These are phyloP conservation scores for Anthoptus insignis DNA, from an alignment of 2,888 invertebrate genomes.

Conservation along the genomic window DNA sequence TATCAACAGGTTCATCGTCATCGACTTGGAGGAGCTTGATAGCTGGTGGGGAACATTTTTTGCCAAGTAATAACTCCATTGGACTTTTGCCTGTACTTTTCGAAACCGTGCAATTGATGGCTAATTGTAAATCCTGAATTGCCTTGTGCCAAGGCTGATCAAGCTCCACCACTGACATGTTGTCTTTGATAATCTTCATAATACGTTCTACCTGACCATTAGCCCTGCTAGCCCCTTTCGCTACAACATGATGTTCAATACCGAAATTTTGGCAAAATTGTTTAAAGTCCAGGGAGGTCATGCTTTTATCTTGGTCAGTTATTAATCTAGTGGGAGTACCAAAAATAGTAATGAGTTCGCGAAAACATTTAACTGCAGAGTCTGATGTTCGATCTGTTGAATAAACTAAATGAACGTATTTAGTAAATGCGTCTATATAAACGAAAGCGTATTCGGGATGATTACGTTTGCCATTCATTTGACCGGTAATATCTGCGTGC, in stretches of 20 bases:
- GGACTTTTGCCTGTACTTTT: constrained; percentile 26
- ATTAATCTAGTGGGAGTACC: neutral
- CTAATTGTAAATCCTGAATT: constrained; percentile 38
- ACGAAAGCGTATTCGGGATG: constrained; percentile 48
- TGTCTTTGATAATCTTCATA: constrained; percentile 28
- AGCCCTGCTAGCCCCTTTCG: neutral
- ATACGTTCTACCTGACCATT: constrained; percentile 1
- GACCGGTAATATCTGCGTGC: neutral
- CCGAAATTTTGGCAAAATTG: neutral
- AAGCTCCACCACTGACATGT: constrained; percentile 38
- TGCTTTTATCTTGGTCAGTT: neutral
- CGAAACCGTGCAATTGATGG: constrained; percentile 2
- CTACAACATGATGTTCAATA: neutral
- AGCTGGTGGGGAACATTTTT: constrained; percentile 29
- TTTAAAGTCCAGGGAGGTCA: neutral
- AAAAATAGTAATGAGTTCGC: neutral
- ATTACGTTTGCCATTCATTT: constrained; percentile 40
- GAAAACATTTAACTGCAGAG: neutral
- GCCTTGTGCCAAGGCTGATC: constrained; percentile 23
- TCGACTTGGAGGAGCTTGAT: constrained; percentile 35
- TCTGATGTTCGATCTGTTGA: constrained; percentile 13
- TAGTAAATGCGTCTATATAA: constrained; percentile 47
- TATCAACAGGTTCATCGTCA: constrained; percentile 25
- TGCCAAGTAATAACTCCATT: constrained; percentile 27
- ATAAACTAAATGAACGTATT: constrained; percentile 40